Evolutionary conservation across 2,888 invertebrate species (phyloP).

Genomic region (Drosophila picticornis): DNA sequence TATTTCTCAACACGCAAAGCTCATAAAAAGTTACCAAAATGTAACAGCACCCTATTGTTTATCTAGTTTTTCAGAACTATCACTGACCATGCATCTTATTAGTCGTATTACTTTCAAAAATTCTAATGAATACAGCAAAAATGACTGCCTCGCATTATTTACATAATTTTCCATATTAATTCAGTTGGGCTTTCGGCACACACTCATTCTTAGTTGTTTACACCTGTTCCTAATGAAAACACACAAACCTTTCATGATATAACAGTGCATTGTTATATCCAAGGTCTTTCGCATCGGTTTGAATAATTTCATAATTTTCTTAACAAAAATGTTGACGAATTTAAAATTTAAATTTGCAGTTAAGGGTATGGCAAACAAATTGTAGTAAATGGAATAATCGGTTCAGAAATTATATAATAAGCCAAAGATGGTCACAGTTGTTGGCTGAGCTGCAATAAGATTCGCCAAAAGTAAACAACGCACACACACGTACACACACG

Average conservation of each 20-base stretch:
- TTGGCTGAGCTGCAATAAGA: constrained; percentile 58
- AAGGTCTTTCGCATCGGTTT: constrained; percentile 57
- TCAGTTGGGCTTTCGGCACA: constrained; percentile 4
- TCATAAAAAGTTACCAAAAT: background rate
- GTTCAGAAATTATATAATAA: constrained; percentile 69
- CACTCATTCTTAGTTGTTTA: constrained; percentile 14
- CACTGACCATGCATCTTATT: constrained; percentile 2
- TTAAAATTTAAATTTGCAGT: constrained; percentile 66
- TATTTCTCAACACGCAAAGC: background rate
- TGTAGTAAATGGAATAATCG: constrained; percentile 72
- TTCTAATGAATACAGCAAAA: constrained; percentile 8
- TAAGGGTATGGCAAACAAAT: constrained; percentile 45
- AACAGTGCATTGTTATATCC: constrained; percentile 27
- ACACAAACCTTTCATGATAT: constrained; percentile 33
- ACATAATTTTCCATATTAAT: constrained; percentile 12
- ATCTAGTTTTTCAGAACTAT: background rate
- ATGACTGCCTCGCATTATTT: background rate
- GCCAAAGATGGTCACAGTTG: constrained; percentile 68
- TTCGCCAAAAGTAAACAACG: constrained; percentile 45
- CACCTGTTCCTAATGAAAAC: constrained; percentile 15
- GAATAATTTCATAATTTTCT: constrained; percentile 59
- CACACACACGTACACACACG: constrained; percentile 26
- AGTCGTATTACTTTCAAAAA: constrained; percentile 1
- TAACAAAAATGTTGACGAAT: constrained; percentile 56
- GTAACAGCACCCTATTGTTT: background rate